phyloP scores from a whole-genome alignment of 2,113 vertebrate genomes.

The Anoura caudifer region DNA sequence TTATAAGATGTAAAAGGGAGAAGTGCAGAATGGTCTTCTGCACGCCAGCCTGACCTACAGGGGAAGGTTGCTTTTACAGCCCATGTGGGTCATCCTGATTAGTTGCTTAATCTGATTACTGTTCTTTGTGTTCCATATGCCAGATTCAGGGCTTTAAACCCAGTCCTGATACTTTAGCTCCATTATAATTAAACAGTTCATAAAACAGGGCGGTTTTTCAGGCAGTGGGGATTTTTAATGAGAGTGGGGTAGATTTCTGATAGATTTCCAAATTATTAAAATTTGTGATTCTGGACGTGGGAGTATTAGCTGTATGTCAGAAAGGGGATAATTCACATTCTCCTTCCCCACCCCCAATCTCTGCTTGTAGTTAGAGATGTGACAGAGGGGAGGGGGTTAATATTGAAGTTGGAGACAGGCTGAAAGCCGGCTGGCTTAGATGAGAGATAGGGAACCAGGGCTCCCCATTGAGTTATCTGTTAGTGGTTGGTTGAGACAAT shows the following conservation, averaged over 20 bases:
- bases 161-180: background rate
- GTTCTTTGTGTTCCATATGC: conserved; percentile 80
- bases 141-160: conserved; percentile 72
- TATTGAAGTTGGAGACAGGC: background rate
- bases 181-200: conserved; percentile 54
- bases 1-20: background rate
- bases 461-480: background rate
- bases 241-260: background rate
- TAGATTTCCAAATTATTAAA: background rate
- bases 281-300: background rate
- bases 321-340: background rate
- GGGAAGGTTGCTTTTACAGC: conserved; percentile 49
- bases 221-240: background rate
- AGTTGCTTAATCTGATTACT: conserved; percentile 84
- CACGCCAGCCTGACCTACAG: conserved; percentile 69
- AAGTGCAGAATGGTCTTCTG: background rate
- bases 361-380: background rate
- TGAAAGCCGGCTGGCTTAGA: background rate
- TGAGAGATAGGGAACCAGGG: background rate
- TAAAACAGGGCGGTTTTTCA: background rate
- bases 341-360: background rate
- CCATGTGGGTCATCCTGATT: conserved; percentile 77
- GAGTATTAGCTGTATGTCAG: background rate
- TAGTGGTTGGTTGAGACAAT: background rate
- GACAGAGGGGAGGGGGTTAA: background rate